Evolutionary conservation across 2,888 invertebrate genomes (phyloP), one percentile per base, ranked within the genome.

Genomic region (Drosophila colorata): DNA sequence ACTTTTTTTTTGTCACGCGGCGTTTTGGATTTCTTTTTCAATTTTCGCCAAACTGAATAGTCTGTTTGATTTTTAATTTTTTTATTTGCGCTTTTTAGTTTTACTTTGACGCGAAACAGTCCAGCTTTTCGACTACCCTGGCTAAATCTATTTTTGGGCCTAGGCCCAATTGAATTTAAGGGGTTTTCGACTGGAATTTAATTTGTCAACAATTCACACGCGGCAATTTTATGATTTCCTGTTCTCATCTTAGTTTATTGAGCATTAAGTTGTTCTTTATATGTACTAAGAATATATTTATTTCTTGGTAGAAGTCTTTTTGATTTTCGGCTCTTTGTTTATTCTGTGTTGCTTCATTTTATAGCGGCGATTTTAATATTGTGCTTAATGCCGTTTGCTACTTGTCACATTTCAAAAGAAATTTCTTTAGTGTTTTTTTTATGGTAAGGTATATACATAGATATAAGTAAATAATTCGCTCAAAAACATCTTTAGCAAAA

Each of bases 111-210:
- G n/a, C n/a, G n/a, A n/a, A n/a, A n/a, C 52, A 78, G 68, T 85
- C 83, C 86, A 82, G 78, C 28, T 52, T 63, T 37, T 55, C 58
- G 35, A 56, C 37, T 37, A 60, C 63, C 78, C 67, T 72, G 80
- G 80, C 63, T 5, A 46, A 40, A 52, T 66, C 76, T 84, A 84
- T 82, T 70, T 66, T 64, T 87, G 87, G 59, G 37, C 38, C 35
- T 43, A 57, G 59, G 52, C 33, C 64, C 59, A 65, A 72, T 60
- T 52, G 52, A 43, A 25, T 64, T 60, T 46, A 41, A 28, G 49
- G 18, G 47, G 20, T 38, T 52, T 20, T 68, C 14, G 28, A 43
- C 53, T 78, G 67, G 68, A 70, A 69, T 58, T 73, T 47, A 16
- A 38, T 63, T 59, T 74, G 47, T 60, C 55, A 74, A 52, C 69